Evolutionary conservation across 2,888 invertebrate genomes (phyloP).

Genomic region (Atethmia centrago): DNA sequence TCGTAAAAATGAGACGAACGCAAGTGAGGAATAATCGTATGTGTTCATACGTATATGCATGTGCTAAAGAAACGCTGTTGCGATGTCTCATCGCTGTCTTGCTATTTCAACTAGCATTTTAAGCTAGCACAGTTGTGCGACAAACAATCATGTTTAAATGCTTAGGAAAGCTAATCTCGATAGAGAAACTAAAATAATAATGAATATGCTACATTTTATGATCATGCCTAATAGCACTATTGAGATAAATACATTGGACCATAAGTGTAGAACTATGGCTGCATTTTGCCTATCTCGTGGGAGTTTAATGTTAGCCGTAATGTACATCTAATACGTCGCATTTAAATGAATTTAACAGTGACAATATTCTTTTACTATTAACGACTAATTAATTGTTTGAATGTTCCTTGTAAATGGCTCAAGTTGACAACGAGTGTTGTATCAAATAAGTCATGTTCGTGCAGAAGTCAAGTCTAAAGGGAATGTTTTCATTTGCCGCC

Average conservation of each 20-base stretch:
- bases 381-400: constrained; percentile 57
- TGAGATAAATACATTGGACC: constrained; percentile 46
- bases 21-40: constrained; percentile 39
- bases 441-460: constrained; percentile 22
- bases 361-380: constrained; percentile 66
- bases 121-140: constrained; percentile 35
- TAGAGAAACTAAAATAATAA: constrained; percentile 44
- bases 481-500: constrained; percentile 50
- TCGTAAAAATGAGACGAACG: constrained; percentile 30
- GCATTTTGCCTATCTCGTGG: constrained; percentile 38
- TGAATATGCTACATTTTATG: constrained; percentile 43
- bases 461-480: constrained; percentile 24
- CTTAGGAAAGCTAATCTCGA: constrained; percentile 39
- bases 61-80: constrained; percentile 54
- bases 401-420: constrained; percentile 68
- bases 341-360: constrained; percentile 67
- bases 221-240: constrained; percentile 51
- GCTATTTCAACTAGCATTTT: constrained; percentile 36
- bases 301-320: constrained; percentile 41
- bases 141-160: constrained; percentile 30
- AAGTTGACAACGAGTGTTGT: constrained; percentile 54
- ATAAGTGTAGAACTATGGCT: constrained; percentile 41
- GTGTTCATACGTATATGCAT: constrained; percentile 47
- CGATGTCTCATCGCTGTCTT: constrained; percentile 54
- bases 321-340: constrained; percentile 46